Evolutionary conservation across 2,113 vertebrate species (phyloP).

Genomic region (Otolemur garnettii): DNA sequence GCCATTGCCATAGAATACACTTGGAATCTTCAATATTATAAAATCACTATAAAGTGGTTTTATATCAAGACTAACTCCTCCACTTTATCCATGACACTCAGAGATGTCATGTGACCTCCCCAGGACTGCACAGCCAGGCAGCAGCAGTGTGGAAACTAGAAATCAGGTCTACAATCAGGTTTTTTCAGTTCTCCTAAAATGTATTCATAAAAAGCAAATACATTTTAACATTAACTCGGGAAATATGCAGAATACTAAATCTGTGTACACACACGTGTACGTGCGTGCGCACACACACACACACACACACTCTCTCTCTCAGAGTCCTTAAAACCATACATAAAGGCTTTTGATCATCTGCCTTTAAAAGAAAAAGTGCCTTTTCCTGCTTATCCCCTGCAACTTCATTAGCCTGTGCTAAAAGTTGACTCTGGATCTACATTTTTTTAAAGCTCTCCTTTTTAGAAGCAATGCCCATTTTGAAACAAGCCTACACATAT

Average conservation of each 20-base stretch:
- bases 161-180: not conserved
- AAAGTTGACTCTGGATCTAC: conserved; percentile 35
- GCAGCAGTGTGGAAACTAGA: not conserved
- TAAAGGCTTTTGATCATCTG: conserved; percentile 3
- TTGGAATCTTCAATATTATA: not conserved
- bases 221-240: not conserved
- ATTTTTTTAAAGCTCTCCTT: conserved; percentile 67
- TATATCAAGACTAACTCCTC: not conserved
- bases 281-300: too few species aligned
- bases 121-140: not conserved
- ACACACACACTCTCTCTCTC: too few species aligned
- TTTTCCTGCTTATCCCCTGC: not conserved
- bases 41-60: not conserved
- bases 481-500: conserved; percentile 68
- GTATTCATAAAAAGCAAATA: not conserved
- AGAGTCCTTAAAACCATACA: not conserved
- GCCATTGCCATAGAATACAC: not conserved
- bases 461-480: conserved; percentile 70
- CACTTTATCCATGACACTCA: not conserved
- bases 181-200: not conserved
- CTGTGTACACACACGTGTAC: not conserved
- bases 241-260: not conserved
- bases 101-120: not conserved
- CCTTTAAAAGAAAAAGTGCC: not conserved
- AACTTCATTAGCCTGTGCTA: not conserved